Conservation (phyloP, 2,888 invertebrate species). For the Branchinecta sandiegonensis region DNA sequence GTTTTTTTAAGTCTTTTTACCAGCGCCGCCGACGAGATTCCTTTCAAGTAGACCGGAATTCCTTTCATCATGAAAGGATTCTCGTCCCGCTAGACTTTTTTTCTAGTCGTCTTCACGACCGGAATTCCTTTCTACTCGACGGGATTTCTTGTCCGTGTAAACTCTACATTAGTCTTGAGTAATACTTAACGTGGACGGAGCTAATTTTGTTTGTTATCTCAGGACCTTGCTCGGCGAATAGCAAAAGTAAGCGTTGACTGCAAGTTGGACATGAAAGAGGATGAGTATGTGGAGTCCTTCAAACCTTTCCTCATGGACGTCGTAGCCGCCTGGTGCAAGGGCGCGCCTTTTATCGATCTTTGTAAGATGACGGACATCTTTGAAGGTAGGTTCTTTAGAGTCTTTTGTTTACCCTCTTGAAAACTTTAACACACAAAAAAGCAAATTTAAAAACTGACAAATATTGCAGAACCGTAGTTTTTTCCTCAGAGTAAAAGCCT, state of each 20-base stretch:
- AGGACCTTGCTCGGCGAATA: slow-evolving; percentile 83
- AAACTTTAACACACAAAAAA: not conserved
- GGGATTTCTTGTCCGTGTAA: too few species aligned
- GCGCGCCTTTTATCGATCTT: slow-evolving; percentile 73
- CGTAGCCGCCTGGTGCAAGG: slow-evolving; percentile 88
- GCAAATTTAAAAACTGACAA: not conserved
- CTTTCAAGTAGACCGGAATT: too few species aligned
- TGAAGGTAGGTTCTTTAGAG: slow-evolving; percentile 48
- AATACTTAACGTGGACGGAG: too few species aligned
- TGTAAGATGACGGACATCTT: slow-evolving; percentile 94
- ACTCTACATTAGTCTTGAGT: too few species aligned
- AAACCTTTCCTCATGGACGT: slow-evolving; percentile 95
- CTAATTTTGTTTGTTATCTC: slow-evolving; percentile 27
- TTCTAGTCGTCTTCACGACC: too few species aligned
- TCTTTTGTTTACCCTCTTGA: slow-evolving; percentile 14
- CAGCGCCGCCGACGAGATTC: too few species aligned
- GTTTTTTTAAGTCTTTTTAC: too few species aligned
- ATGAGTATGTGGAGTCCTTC: slow-evolving; percentile 76
- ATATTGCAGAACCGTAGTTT: not conserved
- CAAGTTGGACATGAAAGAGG: slow-evolving; percentile 75
- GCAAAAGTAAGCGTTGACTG: slow-evolving; percentile 72
- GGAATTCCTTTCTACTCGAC: too few species aligned
- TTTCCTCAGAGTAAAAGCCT: not conserved
- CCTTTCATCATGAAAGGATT: too few species aligned
- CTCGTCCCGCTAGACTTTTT: too few species aligned